These are phyloP conservation scores for Halichondria panicea DNA, from an alignment of 37 sponge, comb jelly and placozoan genomes.

Conservation along the genomic window DNA sequence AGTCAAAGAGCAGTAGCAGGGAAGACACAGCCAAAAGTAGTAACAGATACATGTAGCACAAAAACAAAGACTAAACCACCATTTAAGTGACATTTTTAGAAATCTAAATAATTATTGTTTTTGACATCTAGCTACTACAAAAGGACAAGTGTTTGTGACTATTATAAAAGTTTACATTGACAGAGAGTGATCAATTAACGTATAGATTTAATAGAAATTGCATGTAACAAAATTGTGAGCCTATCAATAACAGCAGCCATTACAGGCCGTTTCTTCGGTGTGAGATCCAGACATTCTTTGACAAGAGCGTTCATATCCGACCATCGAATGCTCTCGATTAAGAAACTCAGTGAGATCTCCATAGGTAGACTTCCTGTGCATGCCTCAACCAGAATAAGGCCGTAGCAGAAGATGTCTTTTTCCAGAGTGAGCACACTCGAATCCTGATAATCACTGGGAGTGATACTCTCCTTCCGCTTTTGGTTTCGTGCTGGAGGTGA, in stretches of 20 bases:
- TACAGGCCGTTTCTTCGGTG: constrained; percentile 16
- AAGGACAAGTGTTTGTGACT: too few relatives aligned
- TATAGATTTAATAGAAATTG: neutral
- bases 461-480: constrained; percentile 3
- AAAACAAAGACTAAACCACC: too few relatives aligned
- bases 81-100: too few relatives aligned
- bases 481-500: neutral
- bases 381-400: constrained; percentile 64
- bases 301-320: neutral
- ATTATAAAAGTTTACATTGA: too few relatives aligned
- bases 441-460: constrained; percentile 7
- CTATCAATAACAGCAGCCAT: constrained; percentile 13
- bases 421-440: constrained; percentile 22
- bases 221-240: neutral
- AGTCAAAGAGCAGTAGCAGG: neutral
- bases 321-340: constrained; percentile 60
- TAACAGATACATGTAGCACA: too few relatives aligned
- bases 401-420: constrained; percentile 61
- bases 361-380: constrained; percentile 34
- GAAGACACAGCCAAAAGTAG: too few relatives aligned
- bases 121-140: too few relatives aligned
- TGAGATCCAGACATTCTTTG: constrained; percentile 5
- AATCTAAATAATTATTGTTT: too few relatives aligned
- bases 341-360: constrained; percentile 33
- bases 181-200: too few relatives aligned